Evolutionary conservation across 2,113 vertebrate genomes (phyloP).

Genomic region (Hydrochoerus hydrochaeris): DNA sequence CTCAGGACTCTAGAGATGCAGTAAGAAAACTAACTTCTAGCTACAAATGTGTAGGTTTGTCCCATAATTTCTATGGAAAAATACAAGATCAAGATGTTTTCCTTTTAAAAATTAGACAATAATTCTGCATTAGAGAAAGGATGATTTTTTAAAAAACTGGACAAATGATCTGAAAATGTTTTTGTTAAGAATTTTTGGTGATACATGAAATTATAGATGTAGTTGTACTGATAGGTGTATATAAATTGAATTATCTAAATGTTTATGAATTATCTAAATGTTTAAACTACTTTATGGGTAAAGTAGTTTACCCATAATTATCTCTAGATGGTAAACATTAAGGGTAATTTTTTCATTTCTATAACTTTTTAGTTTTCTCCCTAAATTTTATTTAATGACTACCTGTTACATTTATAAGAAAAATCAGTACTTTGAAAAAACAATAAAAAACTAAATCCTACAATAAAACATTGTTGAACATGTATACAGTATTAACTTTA

Average conservation of each 20-base stretch:
- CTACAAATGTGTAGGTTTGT: not conserved
- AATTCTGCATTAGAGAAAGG: not conserved
- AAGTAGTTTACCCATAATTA: not conserved
- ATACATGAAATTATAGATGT: not conserved
- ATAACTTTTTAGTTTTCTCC: not conserved
- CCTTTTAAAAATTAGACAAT: not conserved
- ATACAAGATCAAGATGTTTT: not conserved
- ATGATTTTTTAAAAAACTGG: not conserved
- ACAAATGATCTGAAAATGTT: not conserved
- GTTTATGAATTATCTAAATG: not conserved
- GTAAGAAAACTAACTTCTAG: not conserved
- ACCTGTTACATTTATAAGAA: not conserved
- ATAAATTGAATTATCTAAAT: not conserved
- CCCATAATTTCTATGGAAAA: not conserved
- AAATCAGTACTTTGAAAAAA: conserved; percentile 41
- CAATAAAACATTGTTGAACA: not conserved
- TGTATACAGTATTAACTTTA: not conserved
- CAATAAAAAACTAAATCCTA: not conserved
- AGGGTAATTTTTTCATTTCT: not conserved
- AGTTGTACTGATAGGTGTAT: not conserved
- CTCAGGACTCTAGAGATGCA: not conserved
- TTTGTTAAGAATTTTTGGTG: not conserved
- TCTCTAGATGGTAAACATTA: not conserved
- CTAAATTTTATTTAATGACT: conserved; percentile 9
- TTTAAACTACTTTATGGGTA: too few relatives aligned